phyloP scores from a whole-genome alignment of 1,140 invertebrate species.

The Tetragonula clypearis region DNA sequence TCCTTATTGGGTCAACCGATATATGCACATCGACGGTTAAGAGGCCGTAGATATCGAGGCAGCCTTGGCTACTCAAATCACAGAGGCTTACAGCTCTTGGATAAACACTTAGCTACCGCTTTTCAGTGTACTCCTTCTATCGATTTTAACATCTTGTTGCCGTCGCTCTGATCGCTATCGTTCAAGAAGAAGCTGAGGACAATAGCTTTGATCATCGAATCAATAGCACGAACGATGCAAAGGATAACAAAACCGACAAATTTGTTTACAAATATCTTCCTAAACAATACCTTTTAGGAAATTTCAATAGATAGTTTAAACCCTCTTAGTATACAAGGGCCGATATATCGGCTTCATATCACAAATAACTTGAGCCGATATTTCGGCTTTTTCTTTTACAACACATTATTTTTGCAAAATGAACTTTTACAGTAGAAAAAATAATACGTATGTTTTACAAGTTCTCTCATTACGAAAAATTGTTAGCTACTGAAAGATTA shows the following conservation, averaged over 20 bases:
- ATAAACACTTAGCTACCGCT: conserved; percentile 63
- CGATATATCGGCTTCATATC: too few relatives aligned
- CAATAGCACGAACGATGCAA: conserved; percentile 3
- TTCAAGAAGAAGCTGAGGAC: conserved; percentile 17
- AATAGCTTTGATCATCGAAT: conserved; percentile 36
- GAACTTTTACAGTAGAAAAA: too few relatives aligned
- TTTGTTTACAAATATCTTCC: not conserved
- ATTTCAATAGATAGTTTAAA: too few relatives aligned
- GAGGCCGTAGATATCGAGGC: conserved; percentile 60
- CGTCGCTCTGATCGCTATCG: conserved; percentile 18
- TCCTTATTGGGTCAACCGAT: conserved; percentile 66
- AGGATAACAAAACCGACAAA: not conserved
- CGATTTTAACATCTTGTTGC: conserved; percentile 58
- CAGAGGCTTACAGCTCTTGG: conserved; percentile 61
- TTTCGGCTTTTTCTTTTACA: too few relatives aligned
- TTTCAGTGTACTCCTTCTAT: conserved; percentile 62
- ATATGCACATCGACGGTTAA: conserved; percentile 69
- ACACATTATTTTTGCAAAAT: too few relatives aligned
- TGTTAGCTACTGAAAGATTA: too few relatives aligned
- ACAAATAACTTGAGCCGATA: too few relatives aligned
- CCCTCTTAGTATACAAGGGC: too few relatives aligned
- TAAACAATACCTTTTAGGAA: too few relatives aligned
- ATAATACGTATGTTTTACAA: too few relatives aligned
- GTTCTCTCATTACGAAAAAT: too few relatives aligned
- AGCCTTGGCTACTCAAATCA: conserved; percentile 65